These are phyloP conservation scores for Camponotus pennsylvanicus DNA, from an alignment of 1,140 invertebrate genomes.

Conservation along the genomic window DNA sequence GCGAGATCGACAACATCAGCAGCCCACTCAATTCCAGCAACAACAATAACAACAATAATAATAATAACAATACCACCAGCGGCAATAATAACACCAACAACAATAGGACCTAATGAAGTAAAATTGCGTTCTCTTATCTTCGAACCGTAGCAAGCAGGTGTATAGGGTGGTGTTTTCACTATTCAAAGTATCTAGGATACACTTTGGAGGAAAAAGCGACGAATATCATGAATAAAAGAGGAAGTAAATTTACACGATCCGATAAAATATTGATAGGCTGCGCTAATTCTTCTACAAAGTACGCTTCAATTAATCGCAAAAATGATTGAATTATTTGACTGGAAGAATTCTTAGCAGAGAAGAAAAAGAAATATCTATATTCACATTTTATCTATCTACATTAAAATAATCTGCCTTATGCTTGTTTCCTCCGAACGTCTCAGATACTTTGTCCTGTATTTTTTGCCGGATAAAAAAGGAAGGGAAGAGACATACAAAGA, in stretches of 20 bases:
- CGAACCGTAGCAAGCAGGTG: neutral
- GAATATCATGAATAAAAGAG: neutral
- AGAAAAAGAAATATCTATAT: slow-evolving; percentile 6
- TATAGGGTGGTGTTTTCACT: slow-evolving; percentile 23
- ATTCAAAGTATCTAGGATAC: slow-evolving; percentile 13
- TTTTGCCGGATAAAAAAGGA: neutral
- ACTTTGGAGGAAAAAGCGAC: neutral
- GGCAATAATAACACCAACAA: slow-evolving; percentile 45
- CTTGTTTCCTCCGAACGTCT: slow-evolving; percentile 6
- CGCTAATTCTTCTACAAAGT: neutral
- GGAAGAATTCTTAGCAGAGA: neutral
- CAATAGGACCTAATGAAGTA: slow-evolving; percentile 24
- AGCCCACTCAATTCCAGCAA: slow-evolving; percentile 84
- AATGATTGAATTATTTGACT: neutral
- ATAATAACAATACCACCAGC: slow-evolving; percentile 45
- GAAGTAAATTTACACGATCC: neutral
- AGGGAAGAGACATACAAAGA: neutral
- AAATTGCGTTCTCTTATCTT: slow-evolving; percentile 21
- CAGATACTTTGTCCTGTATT: slow-evolving; percentile 21
- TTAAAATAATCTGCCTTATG: slow-evolving; percentile 28
- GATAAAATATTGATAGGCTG: neutral
- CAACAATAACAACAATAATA: slow-evolving; percentile 74
- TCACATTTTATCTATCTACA: neutral
- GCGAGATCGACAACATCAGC: slow-evolving; percentile 93
- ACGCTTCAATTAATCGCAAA: neutral